phyloP scores from a whole-genome alignment of 30 jellyfish, hydroid and myxozoan species.

The Cassiopea andromeda region DNA sequence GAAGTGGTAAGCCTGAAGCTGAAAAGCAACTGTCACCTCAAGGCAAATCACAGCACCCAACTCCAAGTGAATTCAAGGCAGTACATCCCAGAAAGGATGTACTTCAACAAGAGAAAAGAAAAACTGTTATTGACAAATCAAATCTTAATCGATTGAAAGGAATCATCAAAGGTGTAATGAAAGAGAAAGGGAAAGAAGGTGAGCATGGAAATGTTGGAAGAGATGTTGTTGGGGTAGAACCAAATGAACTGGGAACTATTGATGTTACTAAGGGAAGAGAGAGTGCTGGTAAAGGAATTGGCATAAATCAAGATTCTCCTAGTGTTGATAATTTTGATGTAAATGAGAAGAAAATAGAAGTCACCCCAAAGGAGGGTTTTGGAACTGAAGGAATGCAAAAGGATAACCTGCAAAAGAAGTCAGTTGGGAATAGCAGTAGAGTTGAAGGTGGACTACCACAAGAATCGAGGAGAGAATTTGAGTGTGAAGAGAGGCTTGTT shows the following conservation, averaged over 20 bases:
- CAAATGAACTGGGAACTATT: background rate
- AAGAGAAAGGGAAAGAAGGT: background rate
- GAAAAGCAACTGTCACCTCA: background rate
- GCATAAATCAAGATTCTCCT: background rate
- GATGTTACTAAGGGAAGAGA: background rate
- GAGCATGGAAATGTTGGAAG: background rate
- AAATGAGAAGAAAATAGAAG: background rate
- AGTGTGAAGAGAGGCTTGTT: too few relatives aligned
- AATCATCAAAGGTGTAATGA: background rate
- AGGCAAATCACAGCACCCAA: background rate
- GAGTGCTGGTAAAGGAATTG: background rate
- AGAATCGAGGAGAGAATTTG: background rate
- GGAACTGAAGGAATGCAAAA: background rate
- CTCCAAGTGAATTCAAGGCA: background rate
- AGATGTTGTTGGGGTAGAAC: background rate
- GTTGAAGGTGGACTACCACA: background rate
- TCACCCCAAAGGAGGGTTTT: background rate
- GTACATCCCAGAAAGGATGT: background rate
- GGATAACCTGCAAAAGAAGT: background rate
- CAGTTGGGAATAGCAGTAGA: background rate
- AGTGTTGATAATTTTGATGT: background rate
- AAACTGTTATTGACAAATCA: background rate
- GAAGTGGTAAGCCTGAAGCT: background rate
- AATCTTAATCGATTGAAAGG: constrained; percentile 4
- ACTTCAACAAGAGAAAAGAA: background rate